A percentile compares a stretch with the other conserved stretches of the same genome.
phyloP scores from a whole-genome alignment of 2,888 invertebrate genomes.

The Tetragnatha montana region DNA sequence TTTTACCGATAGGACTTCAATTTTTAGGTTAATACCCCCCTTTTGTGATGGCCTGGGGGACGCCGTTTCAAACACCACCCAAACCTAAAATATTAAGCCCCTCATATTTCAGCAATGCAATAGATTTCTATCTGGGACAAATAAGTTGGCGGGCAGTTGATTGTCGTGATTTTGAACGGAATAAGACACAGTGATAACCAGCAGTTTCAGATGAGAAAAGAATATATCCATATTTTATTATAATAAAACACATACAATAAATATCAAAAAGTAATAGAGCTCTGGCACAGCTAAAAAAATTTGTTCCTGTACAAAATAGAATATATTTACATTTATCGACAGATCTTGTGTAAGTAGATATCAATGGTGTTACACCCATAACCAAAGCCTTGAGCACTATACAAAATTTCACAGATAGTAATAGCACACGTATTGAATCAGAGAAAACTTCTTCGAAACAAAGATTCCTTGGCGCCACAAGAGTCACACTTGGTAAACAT shows the following conservation, averaged over 20 bases:
- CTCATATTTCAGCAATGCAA: too few species aligned
- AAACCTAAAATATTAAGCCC: too few species aligned
- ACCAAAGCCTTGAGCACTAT: conserved; percentile 30
- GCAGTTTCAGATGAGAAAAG: conserved; percentile 15
- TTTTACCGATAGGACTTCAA: too few species aligned
- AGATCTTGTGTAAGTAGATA: conserved; percentile 29
- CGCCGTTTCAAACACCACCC: too few species aligned
- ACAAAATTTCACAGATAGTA: conserved; percentile 29
- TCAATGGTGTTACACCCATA: conserved; percentile 26
- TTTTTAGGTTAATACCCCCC: too few species aligned
- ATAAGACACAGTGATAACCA: too few species aligned
- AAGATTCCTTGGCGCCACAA: conserved; percentile 40
- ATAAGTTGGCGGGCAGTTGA: too few species aligned
- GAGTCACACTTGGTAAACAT: conserved; percentile 19
- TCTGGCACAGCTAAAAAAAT: conserved; percentile 60
- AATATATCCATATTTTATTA: conserved; percentile 47
- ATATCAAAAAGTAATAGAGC: conserved; percentile 62
- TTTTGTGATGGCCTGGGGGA: too few species aligned
- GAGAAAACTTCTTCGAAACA: conserved; percentile 9
- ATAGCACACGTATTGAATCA: conserved; percentile 7
- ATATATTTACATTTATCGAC: conserved; percentile 57
- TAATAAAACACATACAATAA: conserved; percentile 49
- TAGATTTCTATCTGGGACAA: too few species aligned
- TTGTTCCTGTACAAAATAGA: conserved; percentile 63
- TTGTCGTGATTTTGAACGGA: too few species aligned